Evolutionary conservation across 2,888 invertebrate genomes (phyloP), one percentile per base, ranked within the genome.

Genomic region (Autographa pulchrina): DNA sequence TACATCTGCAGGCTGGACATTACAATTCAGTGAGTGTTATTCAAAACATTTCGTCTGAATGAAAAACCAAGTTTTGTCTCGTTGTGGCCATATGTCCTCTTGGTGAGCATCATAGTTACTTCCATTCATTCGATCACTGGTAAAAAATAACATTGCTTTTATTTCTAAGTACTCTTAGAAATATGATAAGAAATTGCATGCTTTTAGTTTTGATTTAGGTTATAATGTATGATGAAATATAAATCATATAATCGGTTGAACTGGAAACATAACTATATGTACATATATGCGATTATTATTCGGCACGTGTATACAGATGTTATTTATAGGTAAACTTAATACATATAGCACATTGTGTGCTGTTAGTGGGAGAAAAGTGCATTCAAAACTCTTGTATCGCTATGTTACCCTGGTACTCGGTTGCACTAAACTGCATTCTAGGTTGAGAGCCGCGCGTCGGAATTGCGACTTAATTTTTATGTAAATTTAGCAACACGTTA

Each of bases 391-490:
- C 88, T 86, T 87, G 64, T 75, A 64, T 41, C 71, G 74, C 86
- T 82, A 85, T 94, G 92, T 71, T 80, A 75, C 86, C 93, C 93
- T 94, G 88, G 94, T 94, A 93, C 78, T 83, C 76, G 75, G 88
- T 88, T 94, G 94, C 94, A 93, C 89, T 87, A 78, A 90, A 88
- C 79, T 93, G 93, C 94, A 94, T 91, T 90, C 87, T 84, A 85
- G 83, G 78, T 78, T 81, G 77, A 83, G 83, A 74, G 80, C 72
- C 78, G 70, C 73, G 74, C 72, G 73, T 62, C 70, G 77, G 14
- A 69, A 78, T 85, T 81, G 81, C 32, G 62, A 66, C 64, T 70
- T 63, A n/a, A 62, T 65, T 70, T 71, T 77, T 65, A 65, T 63
- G n/a, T 14, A 61, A 25, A 74, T 67, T 32, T 59, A 16, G 18